Evolutionary conservation across 2,888 invertebrate species (phyloP).

Genomic region (Thymelicus lineola): DNA sequence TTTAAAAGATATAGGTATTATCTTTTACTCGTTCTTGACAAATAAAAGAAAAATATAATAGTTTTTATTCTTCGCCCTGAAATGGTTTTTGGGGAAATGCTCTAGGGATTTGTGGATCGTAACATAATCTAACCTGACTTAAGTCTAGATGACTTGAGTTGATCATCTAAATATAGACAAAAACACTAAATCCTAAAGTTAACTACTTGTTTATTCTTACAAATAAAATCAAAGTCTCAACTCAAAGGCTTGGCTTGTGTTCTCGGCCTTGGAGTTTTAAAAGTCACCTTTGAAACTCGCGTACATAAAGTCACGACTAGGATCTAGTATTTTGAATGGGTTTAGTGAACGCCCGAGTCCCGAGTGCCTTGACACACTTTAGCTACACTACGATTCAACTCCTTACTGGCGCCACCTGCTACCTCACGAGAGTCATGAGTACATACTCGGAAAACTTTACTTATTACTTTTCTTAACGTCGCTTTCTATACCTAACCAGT

Average conservation of each 20-base stretch:
- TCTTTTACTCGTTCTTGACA: too few relatives aligned
- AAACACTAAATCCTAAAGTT: too few relatives aligned
- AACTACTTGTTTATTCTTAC: neutral
- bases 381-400: conserved; percentile 41
- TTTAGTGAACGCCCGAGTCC: conserved; percentile 61
- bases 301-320: conserved; percentile 25
- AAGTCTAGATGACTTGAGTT: too few relatives aligned
- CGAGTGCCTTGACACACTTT: conserved; percentile 71
- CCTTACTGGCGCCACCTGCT: conserved; percentile 45
- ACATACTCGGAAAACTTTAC: neutral
- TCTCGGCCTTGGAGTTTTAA: conserved; percentile 11
- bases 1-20: too few relatives aligned
- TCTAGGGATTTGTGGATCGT: too few relatives aligned
- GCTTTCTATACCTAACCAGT: too few relatives aligned
- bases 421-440: neutral
- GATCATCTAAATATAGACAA: too few relatives aligned
- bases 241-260: neutral
- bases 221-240: neutral
- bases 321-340: conserved; percentile 31
- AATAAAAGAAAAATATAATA: too few relatives aligned
- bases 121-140: too few relatives aligned
- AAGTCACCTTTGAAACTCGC: conserved; percentile 18
- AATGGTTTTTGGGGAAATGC: too few relatives aligned
- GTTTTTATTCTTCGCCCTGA: too few relatives aligned
- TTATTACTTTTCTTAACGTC: neutral